A percentile compares a stretch with the other conserved stretches of the same genome.
These are phyloP conservation scores for Halocynthia aurantium DNA, from an alignment of 23 tunicate genomes.

Conservation along the genomic window DNA sequence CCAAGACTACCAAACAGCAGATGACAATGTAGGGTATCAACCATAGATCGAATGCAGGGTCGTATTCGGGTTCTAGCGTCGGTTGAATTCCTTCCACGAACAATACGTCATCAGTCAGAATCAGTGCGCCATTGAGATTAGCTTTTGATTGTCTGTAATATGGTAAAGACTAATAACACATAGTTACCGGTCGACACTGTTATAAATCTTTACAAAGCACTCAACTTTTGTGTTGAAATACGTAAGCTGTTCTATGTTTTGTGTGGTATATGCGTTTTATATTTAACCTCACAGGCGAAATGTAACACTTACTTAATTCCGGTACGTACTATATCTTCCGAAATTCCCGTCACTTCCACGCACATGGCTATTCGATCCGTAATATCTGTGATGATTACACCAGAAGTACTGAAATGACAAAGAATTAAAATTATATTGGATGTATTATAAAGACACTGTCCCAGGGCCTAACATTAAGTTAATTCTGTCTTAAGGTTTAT, in stretches of 20 bases:
- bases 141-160: conserved; percentile 44
- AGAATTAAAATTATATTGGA: neutral
- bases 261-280: neutral
- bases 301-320: conserved; percentile 30
- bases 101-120: conserved; percentile 49
- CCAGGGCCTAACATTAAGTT: too few relatives aligned
- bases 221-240: too few relatives aligned
- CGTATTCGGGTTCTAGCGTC: conserved; percentile 42
- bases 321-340: neutral
- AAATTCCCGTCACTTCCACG: conserved; percentile 23
- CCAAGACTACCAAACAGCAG: conserved; percentile 43
- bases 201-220: too few relatives aligned
- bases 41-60: conserved; percentile 78
- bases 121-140: conserved; percentile 67
- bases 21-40: conserved; percentile 84
- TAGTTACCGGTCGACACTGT: neutral
- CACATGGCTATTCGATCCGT: conserved; percentile 45
- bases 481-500: too few relatives aligned
- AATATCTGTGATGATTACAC: conserved; percentile 20
- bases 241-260: too few relatives aligned
- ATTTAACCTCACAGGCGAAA: neutral
- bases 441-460: too few relatives aligned
- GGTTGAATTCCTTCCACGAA: conserved; percentile 62
- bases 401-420: conserved; percentile 19
- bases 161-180: neutral